Base-by-base conservation (phyloP, 2,888 invertebrate species). In the Xestia ashworthii region DNA sequence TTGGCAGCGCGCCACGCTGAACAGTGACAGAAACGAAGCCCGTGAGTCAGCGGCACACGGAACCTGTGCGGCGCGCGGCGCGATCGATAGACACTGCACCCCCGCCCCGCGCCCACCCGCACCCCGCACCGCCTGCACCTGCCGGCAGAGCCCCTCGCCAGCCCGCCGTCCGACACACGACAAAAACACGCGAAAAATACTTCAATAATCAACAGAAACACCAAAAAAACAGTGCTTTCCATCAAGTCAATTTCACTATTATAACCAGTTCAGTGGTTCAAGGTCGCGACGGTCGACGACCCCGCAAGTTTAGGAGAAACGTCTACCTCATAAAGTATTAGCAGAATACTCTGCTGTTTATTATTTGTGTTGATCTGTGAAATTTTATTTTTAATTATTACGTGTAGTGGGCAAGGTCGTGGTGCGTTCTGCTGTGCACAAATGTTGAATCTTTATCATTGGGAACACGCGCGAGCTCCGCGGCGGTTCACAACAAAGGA, bases 31-130 rank as follows among this genome's bases (percentile, higher is more conserved):
- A 90, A 88, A 81, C 82, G 89, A 90, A 90, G 92, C 90, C 93
- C 90, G 94, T 95, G 95, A 95, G 93, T 95, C 95, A 95, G 94
- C 95, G 91, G 89, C 91, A 91, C 92, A 89, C 90, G 92, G 92
- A 92, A 92, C 92, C 93, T 90, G 93, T 92, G 95, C 94, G 95
- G 90, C 38, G 38, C 38, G 44, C 94, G 93, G 94, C 94, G 94
- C 95, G 96, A 96, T 96, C 96, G 94, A 96, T 96, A 96, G 93
- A 93, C 91, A 92, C 93, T 94, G 93, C 93, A 94, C 94, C 94
- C 93, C 92, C 83, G 88, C 89, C 89, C 88, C 87, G 72, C 72
- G 89, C 89, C 79, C 80, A 91, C 82, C 88, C 89, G 88, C 87
- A 84, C 11, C 46, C 90, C 88, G 80, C 82, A 88, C 90, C 89